phyloP scores from a whole-genome alignment of 1,140 invertebrate genomes.

The Drosophila kepulauana region DNA sequence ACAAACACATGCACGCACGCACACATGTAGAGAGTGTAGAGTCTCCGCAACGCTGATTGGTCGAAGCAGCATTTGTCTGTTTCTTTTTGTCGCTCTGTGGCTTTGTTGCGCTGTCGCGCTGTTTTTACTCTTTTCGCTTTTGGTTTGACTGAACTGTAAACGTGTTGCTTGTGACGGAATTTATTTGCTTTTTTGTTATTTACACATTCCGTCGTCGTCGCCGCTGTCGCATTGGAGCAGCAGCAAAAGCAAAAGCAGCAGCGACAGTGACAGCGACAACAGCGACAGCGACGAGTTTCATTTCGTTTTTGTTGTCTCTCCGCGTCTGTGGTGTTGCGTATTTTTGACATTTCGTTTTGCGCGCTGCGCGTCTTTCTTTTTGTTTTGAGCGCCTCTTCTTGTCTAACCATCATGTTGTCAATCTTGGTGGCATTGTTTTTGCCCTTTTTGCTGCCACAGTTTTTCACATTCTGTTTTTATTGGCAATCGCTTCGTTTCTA shows the following conservation, averaged over 20 bases:
- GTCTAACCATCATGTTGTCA: conserved; percentile 81
- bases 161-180: conserved; percentile 81
- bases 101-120: conserved; percentile 53
- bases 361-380: conserved; percentile 69
- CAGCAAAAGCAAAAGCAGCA: conserved; percentile 10
- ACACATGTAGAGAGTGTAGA: conserved; percentile 40
- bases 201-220: conserved; percentile 71
- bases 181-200: conserved; percentile 82
- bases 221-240: conserved; percentile 17
- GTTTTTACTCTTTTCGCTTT: conserved; percentile 47
- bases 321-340: conserved; percentile 52
- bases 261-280: conserved; percentile 18
- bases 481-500: conserved; percentile 30
- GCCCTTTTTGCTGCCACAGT: conserved; percentile 56
- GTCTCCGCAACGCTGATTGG: conserved; percentile 69
- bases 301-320: conserved; percentile 47
- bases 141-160: conserved; percentile 33
- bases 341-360: conserved; percentile 83
- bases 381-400: conserved; percentile 78
- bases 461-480: conserved; percentile 59
- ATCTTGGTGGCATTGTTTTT: conserved; percentile 78
- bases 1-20: conserved; percentile 38
- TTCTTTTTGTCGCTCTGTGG: conserved; percentile 56
- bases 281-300: conserved; percentile 51
- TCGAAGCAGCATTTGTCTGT: background rate